Base-by-base conservation (phyloP, 2,113 vertebrate species). In the Ceyx cyanopectus region DNA sequence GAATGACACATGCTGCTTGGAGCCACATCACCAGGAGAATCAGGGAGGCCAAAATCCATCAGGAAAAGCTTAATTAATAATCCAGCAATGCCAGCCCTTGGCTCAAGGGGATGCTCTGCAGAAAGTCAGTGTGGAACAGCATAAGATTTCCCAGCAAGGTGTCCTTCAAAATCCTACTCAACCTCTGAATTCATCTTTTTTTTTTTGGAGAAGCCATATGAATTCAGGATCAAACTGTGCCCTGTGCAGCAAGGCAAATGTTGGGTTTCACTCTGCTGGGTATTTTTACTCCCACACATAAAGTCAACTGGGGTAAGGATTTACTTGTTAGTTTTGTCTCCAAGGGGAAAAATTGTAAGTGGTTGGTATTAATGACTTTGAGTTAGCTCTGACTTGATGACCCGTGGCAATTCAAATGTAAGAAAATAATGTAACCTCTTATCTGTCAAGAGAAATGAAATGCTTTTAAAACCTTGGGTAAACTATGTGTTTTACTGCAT, bases 341-440 rank as follows among this genome's bases (percentile, higher is more conserved):
- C 40, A 58, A 87, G 22, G 12, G 32, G 20, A 46, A 88, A 66
- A 89, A 91, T 72, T 61, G 14, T 29, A 81, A 92, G 30, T 56
- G 43, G 43, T 85, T 67, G 15, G 30, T 80, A 34, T 93, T 93
- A 85, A 93, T 87, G 56, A 82, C 46, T 92, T 77, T 69, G 58
- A 53, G 32, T 94, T 87, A 82, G 23, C 74, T 82, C 32, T 89
- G 81, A 87, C 37, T 77, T 93, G 75, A 89, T 92, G 81, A 82
- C 69, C 90, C 78, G 85, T 77, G 70, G 87, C 81, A 94, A 92
- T 80, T 48, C 63, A 89, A 93, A 80, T 53, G 53, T 92, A 91
- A 90, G 81, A 94, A 92, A 94, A 94, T 92, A 90, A 87, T 79
- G 50, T 79, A 92, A 54, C 0, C 1, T 62, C 74, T 46, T 82